Evolutionary conservation across 1,140 invertebrate species (phyloP), one percentile per base, ranked within the genome.

Genomic region (Wasmannia auropunctata): DNA sequence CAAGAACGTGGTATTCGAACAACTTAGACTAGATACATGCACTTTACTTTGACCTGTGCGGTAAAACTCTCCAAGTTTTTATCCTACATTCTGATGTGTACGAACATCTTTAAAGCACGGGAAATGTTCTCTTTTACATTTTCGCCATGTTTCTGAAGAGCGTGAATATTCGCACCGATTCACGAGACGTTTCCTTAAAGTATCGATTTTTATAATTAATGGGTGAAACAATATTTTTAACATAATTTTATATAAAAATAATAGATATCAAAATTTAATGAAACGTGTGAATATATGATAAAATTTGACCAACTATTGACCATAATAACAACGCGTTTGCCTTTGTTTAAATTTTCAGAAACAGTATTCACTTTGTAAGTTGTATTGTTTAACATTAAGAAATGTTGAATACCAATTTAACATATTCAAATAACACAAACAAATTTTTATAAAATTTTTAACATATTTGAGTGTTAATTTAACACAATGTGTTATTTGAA

Each of bases 21-120:
- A 43, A 67, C 34, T 43, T 25, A 43, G 19, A 65, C 62, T 65
- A 65, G 63, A 67, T 67, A 43, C 37, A 67, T 43, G n/a, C n/a
- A 25, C 37, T 67, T 28, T 11, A 56, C 54, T 22, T 65, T 43
- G 11, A 5, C 63, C 43, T 43, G n/a, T n/a, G 34, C 5, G 37
- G n/a, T 67, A 43, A 67, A 67, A 25, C n/a, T 67, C n/a, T 25
- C 63, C 0, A 67, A 67, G 37, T 67, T 67, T 67, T 67, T 43
- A 67, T 67, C 10, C 11, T 43, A 25, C 10, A 25, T 22, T 67
- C n/a, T 7, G 11, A 43, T 43, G 2, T 43, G 7, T 63, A 2
- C 11, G 8, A 63, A 37, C 34, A 65, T 43, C n/a, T 67, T 43
- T 40, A n/a, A 16, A 37, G 19, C 5, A 63, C 7, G 19, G 28